Evolutionary conservation across 30 jellyfish, hydroid and myxozoan species (phyloP).

Genomic region (Aurelia sp.): DNA sequence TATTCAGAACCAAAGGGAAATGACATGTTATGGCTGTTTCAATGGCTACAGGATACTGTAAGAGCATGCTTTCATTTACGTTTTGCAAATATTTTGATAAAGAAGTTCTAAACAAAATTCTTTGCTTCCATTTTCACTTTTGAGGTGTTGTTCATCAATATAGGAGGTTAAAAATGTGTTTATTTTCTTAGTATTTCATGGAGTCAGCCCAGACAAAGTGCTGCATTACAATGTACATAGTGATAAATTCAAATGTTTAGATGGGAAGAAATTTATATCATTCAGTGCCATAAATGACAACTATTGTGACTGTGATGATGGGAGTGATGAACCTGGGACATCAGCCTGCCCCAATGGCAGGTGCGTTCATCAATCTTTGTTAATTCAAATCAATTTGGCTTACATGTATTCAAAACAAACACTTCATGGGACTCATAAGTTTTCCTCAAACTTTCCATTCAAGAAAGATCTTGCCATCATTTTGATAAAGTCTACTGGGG

Average conservation of each 20-base stretch:
- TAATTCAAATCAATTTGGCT: background rate
- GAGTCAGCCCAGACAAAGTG: constrained; percentile 23
- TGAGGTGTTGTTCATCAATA: background rate
- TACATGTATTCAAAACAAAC: background rate
- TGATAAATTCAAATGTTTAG: constrained; percentile 25
- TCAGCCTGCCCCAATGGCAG: constrained; percentile 88
- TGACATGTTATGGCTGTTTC: too few relatives aligned
- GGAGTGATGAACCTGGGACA: constrained; percentile 95
- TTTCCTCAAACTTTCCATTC: background rate
- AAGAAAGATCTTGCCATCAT: too few relatives aligned
- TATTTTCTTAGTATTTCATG: constrained; percentile 19
- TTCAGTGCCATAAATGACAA: constrained; percentile 65
- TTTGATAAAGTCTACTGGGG: too few relatives aligned
- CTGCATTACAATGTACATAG: constrained; percentile 6
- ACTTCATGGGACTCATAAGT: background rate
- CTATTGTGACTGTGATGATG: constrained; percentile 92
- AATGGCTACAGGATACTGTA: too few relatives aligned
- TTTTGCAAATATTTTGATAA: too few relatives aligned
- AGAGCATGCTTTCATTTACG: too few relatives aligned
- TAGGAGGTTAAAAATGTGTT: background rate
- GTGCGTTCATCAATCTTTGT: constrained; percentile 29
- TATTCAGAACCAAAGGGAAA: too few relatives aligned
- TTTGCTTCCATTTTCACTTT: background rate
- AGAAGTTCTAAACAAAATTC: too few relatives aligned
- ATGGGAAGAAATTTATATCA: constrained; percentile 29